phyloP scores from a whole-genome alignment of 2,888 invertebrate species.

The Eupithecia exiguata region DNA sequence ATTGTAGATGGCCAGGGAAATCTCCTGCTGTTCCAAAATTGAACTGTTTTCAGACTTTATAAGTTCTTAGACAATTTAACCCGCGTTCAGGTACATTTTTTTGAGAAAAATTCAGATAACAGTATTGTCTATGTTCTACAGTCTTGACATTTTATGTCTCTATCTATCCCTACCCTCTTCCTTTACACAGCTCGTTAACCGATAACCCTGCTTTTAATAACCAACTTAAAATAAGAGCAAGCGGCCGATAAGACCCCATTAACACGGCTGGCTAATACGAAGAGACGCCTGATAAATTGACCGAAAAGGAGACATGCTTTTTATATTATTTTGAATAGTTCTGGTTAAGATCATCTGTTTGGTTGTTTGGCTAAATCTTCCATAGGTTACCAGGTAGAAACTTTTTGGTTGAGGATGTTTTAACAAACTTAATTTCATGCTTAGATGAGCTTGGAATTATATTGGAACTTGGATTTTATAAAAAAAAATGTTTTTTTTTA shows the following conservation, averaged over 20 bases:
- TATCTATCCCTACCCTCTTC: constrained; percentile 28
- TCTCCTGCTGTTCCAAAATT: neutral
- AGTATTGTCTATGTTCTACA: neutral
- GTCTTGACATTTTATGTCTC: constrained; percentile 9
- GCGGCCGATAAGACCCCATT: constrained; percentile 71
- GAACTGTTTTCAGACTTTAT: neutral
- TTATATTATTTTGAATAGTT: constrained; percentile 15
- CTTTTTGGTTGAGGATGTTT: neutral
- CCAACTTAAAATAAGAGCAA: constrained; percentile 68
- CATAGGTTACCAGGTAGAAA: no score
- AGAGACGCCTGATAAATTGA: constrained; percentile 69
- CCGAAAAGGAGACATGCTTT: constrained; percentile 47
- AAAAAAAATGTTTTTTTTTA: no score
- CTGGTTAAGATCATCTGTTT: neutral
- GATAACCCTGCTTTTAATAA: constrained; percentile 70
- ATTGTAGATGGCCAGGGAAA: neutral
- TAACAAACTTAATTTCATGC: neutral
- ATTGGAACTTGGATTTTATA: no score
- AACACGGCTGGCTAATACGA: constrained; percentile 74
- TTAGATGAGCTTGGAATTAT: no score
- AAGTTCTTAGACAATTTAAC: no score
- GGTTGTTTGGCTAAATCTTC: neutral
- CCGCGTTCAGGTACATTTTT: no score
- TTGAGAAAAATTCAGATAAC: neutral
- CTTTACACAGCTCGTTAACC: constrained; percentile 57